Conservation (phyloP, 1,140 invertebrate species). For the Apolygus lucorum region DNA sequence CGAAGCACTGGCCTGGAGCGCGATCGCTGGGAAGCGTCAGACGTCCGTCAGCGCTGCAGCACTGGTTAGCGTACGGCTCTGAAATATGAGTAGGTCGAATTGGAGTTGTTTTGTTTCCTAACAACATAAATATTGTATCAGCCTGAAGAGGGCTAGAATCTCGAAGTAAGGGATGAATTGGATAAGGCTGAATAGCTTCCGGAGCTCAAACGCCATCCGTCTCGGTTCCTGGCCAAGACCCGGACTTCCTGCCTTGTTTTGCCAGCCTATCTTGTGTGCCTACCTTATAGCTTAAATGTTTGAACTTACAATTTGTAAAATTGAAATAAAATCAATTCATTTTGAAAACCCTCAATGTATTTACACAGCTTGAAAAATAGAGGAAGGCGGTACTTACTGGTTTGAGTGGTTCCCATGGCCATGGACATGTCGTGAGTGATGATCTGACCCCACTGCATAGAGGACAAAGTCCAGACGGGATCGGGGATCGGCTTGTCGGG, state of each 20-base stretch:
- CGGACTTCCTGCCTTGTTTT: no score
- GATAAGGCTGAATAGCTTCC: no score
- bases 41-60: slow-evolving; percentile 58
- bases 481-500: slow-evolving; percentile 54
- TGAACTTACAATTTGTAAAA: slow-evolving; percentile 66
- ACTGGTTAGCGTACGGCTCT: slow-evolving; percentile 57
- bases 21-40: slow-evolving; percentile 39
- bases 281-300: no score
- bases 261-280: no score
- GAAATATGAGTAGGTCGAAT: slow-evolving; percentile 25
- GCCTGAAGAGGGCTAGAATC: no score
- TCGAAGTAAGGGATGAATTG: slow-evolving; percentile 67
- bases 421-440: slow-evolving; percentile 79
- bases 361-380: no score
- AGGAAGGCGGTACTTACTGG: slow-evolving; percentile 48
- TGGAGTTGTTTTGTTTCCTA: no score
- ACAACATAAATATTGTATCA: no score
- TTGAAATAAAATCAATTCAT: slow-evolving; percentile 18
- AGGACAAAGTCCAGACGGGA: slow-evolving; percentile 58
- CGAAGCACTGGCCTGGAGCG: slow-evolving; percentile 58
- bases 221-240: no score
- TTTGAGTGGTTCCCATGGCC: slow-evolving; percentile 58
- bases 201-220: no score
- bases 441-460: slow-evolving; percentile 82
- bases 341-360: no score